Evolutionary conservation across 2,797 vertebrate genomes (phyloP), one percentile per base, ranked within the genome.

Genomic region (Pterois miles): DNA sequence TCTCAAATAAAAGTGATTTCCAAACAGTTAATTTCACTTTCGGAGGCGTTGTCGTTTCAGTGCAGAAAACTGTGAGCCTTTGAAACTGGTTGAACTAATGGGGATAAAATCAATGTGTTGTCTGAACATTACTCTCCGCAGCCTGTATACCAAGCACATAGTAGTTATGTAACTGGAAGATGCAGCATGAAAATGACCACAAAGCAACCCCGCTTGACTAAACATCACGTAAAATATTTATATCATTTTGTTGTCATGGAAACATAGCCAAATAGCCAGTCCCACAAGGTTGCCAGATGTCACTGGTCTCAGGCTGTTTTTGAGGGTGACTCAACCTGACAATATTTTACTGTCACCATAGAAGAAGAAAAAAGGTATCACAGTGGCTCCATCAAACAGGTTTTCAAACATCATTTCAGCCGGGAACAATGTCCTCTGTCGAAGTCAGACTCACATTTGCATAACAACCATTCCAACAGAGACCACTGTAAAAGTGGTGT

Each of bases 321-420:
- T 91, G 85, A 88, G 72, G 86, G 71, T 88, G 80, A 88, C 65
- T 34, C 33, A 29, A 87, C 83, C 82, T 86, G 86, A 90, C 86
- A 87, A 69, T 78, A 83, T 92, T 89, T 78, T 50, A 60, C 78
- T 77, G 74, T 88, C 85, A 78, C 74, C 40, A 25, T 75, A 77
- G 80, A 82, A 71, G 67, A 20, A 59, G 65, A 71, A 82, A 82
- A 68, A 74, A 78, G 71, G 65, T 74, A 65, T 80, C 66, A 81
- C 87, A 70, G 69, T 78, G 83, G 82, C 77, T 85, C 59, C 20
- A 81, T 89, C 82, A 89, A 83, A 82, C 63, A 60, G 63, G 72
- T 83, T 87, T 65, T 85, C 80, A 70, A 74, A 90, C 80, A 84
- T 64, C 43, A 78, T 85, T 84, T 86, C 71, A 79, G 65, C 38